phyloP scores from a whole-genome alignment of 2,888 invertebrate species.

The Thereva nobilitata region DNA sequence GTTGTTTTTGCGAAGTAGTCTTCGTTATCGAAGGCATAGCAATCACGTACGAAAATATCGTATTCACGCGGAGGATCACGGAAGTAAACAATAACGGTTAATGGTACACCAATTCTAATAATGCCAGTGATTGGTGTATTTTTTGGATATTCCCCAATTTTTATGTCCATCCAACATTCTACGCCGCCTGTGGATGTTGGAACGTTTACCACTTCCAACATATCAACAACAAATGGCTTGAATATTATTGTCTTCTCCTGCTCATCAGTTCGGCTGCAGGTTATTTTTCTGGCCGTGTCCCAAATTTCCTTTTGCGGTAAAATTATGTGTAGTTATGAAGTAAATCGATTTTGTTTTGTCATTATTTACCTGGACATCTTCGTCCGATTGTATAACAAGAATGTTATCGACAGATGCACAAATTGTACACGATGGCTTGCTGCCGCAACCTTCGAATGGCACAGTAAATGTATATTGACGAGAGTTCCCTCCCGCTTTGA shows the following conservation, averaged over 20 bases:
- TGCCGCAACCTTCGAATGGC: slow-evolving; percentile 69
- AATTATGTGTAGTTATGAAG: neutral
- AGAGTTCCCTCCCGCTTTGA: slow-evolving; percentile 64
- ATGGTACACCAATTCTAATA: slow-evolving; percentile 71
- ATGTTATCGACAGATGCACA: slow-evolving; percentile 69
- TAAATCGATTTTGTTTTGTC: neutral
- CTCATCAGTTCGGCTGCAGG: slow-evolving; percentile 57
- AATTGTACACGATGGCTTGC: slow-evolving; percentile 64
- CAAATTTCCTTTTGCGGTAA: slow-evolving; percentile 59
- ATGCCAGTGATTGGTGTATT: slow-evolving; percentile 66
- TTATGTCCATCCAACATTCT: slow-evolving; percentile 79
- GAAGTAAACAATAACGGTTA: slow-evolving; percentile 71
- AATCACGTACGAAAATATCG: slow-evolving; percentile 71
- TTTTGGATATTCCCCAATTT: slow-evolving; percentile 70
- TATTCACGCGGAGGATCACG: slow-evolving; percentile 67
- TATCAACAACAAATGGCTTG: slow-evolving; percentile 69
- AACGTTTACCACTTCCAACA: slow-evolving; percentile 70
- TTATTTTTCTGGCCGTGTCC: slow-evolving; percentile 69
- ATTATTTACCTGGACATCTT: slow-evolving; percentile 62
- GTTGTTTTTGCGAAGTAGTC: slow-evolving; percentile 64
- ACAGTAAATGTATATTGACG: slow-evolving; percentile 66
- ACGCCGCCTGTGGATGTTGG: slow-evolving; percentile 68
- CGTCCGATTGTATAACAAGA: slow-evolving; percentile 70
- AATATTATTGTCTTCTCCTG: slow-evolving; percentile 56
- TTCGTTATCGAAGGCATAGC: slow-evolving; percentile 72